Base-by-base conservation (phyloP, 2,113 vertebrate species). In the Archilochus colubris region DNA sequence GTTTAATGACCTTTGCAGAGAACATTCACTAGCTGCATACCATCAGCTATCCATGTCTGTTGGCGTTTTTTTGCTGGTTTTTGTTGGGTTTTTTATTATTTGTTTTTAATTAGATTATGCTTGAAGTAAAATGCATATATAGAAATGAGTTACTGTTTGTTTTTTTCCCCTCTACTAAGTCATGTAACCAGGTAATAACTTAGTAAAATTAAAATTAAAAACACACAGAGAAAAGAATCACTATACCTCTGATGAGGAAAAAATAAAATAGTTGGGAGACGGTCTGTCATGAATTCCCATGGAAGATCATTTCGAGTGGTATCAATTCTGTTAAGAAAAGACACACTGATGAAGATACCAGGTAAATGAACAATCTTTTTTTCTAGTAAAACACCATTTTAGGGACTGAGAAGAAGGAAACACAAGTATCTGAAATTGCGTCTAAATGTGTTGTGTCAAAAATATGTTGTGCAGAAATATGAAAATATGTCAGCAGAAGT, bases 251-350 rank as follows among this genome's bases (percentile, higher is more conserved):
- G 97, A 92, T 97, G 98, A 86, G 99, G 99, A 72, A 99, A 99
- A 95, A 99, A 98, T 73, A 99, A 98, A 86, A 99, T 94, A 9
- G 98, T 98, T 68, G 99, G 99, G 86, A 99, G 97, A n/a, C 84
- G 98, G 83, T 99, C 99, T 63, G 99, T 99, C 99, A 99, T 99
- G 88, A 99, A 99, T 97, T 99, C 99, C 99, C 99, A 99, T 10
- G 99, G 99, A 86, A 99, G 99, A 96, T 99, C 99, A 76, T 99
- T 99, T 69, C 96, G 97, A 79, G 98, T 98, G n/a, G 98, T 98
- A 78, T 99, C 99, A 40, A 99, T 98, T 97, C 99, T 99, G 78
- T 86, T 85, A 87, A 82, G 86, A 51, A 81, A 73, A 36, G 78
- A 81, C 48, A 91, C 5, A 72, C 14, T 28, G 31, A 76, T 92